Evolutionary conservation across 2,113 vertebrate species (phyloP), one percentile per base, ranked within the genome.

Genomic region (Corythornis madagascariensis): DNA sequence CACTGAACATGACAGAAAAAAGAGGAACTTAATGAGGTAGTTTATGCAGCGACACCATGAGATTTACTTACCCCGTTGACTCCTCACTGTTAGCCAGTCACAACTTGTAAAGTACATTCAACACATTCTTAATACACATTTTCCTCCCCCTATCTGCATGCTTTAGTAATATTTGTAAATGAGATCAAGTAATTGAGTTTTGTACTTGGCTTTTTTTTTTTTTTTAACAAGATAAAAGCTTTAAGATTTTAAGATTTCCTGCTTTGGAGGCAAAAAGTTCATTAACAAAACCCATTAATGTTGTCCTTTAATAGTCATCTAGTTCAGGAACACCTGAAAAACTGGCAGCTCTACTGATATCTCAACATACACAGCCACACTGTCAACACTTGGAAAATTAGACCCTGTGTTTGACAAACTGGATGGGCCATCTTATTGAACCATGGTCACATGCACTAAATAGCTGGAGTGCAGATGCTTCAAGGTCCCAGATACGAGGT

Each of bases 21-120:
- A 24, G 65, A 16, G 26, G 10, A 69, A 76, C 21, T 80, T 31
- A 48, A 42, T 61, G 31, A 60, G 7, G 6, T 9, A 66, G 13
- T 8, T 89, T 83, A 72, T 25, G 22, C 40, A 70, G 50, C 17
- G 83, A 2, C 17, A 71, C 13, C 18, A 21, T 5, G 20, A 47
- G 20, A 87, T 86, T 85, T 88, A 92, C 81, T 94, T 86, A 95
- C 64, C 67, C 17, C 56, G 52, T 2, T 76, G 59, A 86, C 45
- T 67, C 31, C 38, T 83, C 38, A 63, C 33, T 48, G 29, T 25
- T 64, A 87, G 57, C 25, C 61, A 82, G 4, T 35, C 25, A 29
- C 4, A 80, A 71, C 29, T 73, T 80, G 35, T 19, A 57, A 10
- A 55, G 33, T 12, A 63, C 0, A 0, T 31, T 16, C 33, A 59